A percentile compares a stretch with the other conserved stretches of the same genome.
These are phyloP conservation scores for Ips typographus DNA, from an alignment of 1,140 invertebrate genomes.

Conservation along the genomic window DNA sequence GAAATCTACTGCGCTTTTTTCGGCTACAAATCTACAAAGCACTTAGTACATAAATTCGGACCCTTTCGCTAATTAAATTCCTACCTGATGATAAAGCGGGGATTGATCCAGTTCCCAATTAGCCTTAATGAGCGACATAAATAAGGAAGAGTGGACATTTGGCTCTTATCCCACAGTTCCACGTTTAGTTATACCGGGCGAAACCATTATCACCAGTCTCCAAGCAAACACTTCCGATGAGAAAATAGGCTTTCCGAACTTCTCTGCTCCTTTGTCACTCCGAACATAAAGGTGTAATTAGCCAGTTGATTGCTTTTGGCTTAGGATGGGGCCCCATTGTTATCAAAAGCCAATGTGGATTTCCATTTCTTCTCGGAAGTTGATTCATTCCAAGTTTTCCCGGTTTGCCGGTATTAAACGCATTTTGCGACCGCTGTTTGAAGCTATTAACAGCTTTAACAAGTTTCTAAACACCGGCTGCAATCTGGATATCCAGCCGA, in stretches of 20 bases:
- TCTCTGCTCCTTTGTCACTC: constrained; percentile 24
- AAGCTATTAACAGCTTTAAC: constrained; percentile 33
- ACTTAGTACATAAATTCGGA: not conserved
- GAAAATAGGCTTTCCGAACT: constrained; percentile 25
- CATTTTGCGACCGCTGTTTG: constrained; percentile 20
- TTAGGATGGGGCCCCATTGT: constrained; percentile 16
- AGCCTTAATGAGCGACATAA: constrained; percentile 13
- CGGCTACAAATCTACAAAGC: not conserved
- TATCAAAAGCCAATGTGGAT: not conserved
- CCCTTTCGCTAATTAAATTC: not conserved
- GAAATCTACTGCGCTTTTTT: not conserved
- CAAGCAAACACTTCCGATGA: constrained; percentile 16
- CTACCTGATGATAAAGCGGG: not conserved
- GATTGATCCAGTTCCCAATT: constrained; percentile 11
- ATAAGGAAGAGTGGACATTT: constrained; percentile 12
- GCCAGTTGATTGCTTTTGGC: constrained; percentile 25
- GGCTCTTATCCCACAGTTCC: constrained; percentile 1
- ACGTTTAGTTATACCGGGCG: constrained; percentile 11
- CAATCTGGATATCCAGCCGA: constrained; percentile 23
- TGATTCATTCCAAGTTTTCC: constrained; percentile 14
- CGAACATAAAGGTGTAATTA: constrained; percentile 28
- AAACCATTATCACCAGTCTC: constrained; percentile 17
- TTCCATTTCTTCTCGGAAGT: not conserved
- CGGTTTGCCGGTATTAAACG: constrained; percentile 14
- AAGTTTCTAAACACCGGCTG: constrained; percentile 34